A percentile compares a stretch with the other conserved stretches of the same genome.
These are phyloP conservation scores for Anthrax anthrax DNA, from an alignment of 2,888 invertebrate genomes.

Conservation along the genomic window DNA sequence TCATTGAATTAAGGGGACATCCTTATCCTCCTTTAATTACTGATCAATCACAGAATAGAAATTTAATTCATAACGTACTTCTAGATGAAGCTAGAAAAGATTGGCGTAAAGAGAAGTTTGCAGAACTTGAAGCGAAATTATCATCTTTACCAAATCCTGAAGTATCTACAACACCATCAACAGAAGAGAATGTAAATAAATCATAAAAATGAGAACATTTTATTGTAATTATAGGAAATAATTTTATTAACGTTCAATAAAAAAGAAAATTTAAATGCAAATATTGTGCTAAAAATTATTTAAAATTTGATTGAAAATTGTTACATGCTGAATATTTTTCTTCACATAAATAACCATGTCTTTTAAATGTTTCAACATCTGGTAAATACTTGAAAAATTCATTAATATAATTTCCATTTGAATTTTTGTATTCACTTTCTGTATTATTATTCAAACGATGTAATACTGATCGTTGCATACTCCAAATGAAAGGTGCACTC, in stretches of 20 bases:
- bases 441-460: constrained; percentile 10
- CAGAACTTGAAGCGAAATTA: constrained; percentile 9
- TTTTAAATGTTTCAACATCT: constrained; percentile 41
- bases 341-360: constrained; percentile 49
- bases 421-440: background rate
- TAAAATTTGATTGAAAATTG: background rate
- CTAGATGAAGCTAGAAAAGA: constrained; percentile 72
- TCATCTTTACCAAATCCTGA: background rate
- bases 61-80: constrained; percentile 66
- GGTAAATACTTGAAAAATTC: constrained; percentile 49
- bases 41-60: constrained; percentile 45
- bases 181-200: background rate
- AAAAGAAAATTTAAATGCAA: too few species aligned
- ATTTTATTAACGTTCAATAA: too few species aligned
- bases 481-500: constrained; percentile 57
- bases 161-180: background rate
- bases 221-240: too few species aligned
- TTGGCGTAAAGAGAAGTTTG: constrained; percentile 48
- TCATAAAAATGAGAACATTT: background rate
- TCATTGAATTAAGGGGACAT: constrained; percentile 69
- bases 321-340: constrained; percentile 40
- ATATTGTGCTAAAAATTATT: background rate
- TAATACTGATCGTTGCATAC: constrained; percentile 56
- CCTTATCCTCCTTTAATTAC: constrained; percentile 58
- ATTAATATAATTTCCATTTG: constrained; percentile 18